These are phyloP conservation scores for Chloropsis cyanopogon DNA, from an alignment of 2,113 vertebrate genomes.

Conservation along the genomic window DNA sequence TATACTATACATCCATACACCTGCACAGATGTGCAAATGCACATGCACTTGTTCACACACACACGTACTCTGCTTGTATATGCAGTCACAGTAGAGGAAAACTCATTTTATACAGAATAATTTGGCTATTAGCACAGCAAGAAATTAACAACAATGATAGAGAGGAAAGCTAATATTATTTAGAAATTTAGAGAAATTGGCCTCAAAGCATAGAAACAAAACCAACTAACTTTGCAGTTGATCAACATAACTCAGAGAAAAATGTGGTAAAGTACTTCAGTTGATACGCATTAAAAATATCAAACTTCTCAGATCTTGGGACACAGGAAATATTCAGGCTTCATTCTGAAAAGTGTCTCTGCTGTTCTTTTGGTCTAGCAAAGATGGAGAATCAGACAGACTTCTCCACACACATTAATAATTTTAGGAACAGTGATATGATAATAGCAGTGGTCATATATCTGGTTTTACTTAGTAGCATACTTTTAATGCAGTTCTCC, in stretches of 20 bases:
- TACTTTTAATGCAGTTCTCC: not conserved
- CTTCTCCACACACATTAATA: not conserved
- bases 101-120: fast-evolving
- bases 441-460: not conserved
- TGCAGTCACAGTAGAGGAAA: not conserved
- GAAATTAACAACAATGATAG: not conserved
- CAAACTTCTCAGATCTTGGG: not conserved
- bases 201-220: not conserved
- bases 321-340: not conserved
- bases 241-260: not conserved
- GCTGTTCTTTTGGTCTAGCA: not conserved
- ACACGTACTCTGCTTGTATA: fast-evolving
- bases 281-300: not conserved
- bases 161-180: not conserved
- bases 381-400: not conserved
- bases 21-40: not conserved
- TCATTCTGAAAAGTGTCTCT: not conserved
- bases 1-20: not conserved
- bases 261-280: not conserved
- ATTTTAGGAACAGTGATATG: not conserved
- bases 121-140: not conserved
- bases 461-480: not conserved
- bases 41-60: fast-evolving
- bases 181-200: not conserved
- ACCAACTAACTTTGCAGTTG: not conserved